Evolutionary conservation across 2,113 vertebrate species (phyloP), one percentile per base, ranked within the genome.

Genomic region (Lophochroa leadbeateri): DNA sequence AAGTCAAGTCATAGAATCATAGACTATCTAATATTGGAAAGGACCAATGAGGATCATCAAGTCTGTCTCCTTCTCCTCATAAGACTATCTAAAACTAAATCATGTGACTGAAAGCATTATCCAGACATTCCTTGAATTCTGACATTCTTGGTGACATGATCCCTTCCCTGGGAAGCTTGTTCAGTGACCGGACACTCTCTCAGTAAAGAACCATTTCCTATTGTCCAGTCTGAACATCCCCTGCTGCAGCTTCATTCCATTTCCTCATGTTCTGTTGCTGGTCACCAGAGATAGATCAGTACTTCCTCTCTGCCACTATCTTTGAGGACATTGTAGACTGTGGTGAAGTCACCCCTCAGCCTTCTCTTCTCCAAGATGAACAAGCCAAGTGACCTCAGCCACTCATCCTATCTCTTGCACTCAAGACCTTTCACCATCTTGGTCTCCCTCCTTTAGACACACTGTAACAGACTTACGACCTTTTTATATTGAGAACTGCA

Each of bases 281-380:
- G 24, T 60, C 14, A 80, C 14, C 47, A 49, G n/a, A 53, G 29
- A 74, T 41, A 41, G 15, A 64, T 64, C 49, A 61, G 8, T 15
- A 43, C 3, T 33, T 81, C 23, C 14, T 8, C 8, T 49, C 46
- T 5, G 1, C 23, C 69, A 11, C 11, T 2, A 9, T 4, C 3
- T 3, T 17, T 49, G 21, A 65, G 6, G 13, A 69, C 50, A 3
- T 4, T 63, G 29, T 46, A 77, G 35, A 8, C 28, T 55, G 5
- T 0, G 0, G 6, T 18, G 13, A 91, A 4, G 8, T 33, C 18
- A 84, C 11, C 25, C 3, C 24, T 75, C 72, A 83, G 19, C 19
- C 11, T 61, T 82, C 47, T 44, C 7, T 63, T 76, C 41, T 72
- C 8, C 52, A 68, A 27, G 6, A 3, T 44, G 7, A 68, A 53